These are phyloP conservation scores for Leucoma salicis DNA, from an alignment of 2,888 invertebrate genomes.

Conservation along the genomic window DNA sequence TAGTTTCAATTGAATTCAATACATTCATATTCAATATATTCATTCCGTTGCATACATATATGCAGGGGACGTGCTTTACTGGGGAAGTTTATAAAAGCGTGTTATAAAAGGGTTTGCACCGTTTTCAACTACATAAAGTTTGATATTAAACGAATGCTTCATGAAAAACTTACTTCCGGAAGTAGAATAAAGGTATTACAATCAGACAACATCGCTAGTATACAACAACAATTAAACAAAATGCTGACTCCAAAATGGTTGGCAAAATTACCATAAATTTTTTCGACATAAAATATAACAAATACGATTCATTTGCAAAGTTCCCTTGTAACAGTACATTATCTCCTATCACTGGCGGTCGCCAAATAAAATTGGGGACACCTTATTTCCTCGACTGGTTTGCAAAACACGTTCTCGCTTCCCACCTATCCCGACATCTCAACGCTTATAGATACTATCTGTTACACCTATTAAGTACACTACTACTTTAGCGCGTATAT, in stretches of 20 bases:
- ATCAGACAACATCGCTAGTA: no score
- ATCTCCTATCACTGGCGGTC: constrained; percentile 73
- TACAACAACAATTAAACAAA: no score
- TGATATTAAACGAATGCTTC: no score
- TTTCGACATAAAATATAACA: constrained; percentile 46
- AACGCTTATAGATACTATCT: constrained; percentile 80
- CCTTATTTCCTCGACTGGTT: constrained; percentile 78
- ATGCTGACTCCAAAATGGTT: constrained; percentile 13
- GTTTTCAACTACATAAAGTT: no score
- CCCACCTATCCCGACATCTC: constrained; percentile 80
- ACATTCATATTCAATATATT: no score
- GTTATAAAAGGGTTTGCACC: no score
- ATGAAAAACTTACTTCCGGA: no score
- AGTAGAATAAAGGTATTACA: no score
- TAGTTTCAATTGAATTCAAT: no score
- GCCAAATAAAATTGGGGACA: constrained; percentile 78
- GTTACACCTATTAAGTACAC: constrained; percentile 64
- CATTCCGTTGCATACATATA: no score
- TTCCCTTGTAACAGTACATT: constrained; percentile 66
- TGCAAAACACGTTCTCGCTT: constrained; percentile 81
- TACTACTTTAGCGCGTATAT: constrained; percentile 15
- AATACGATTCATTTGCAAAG: constrained; percentile 58
- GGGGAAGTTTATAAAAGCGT: no score
- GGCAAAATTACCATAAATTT: constrained; percentile 36
- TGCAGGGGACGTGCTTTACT: no score